phyloP scores from a whole-genome alignment of 2,113 vertebrate genomes.

The Oostethus manadensis region DNA sequence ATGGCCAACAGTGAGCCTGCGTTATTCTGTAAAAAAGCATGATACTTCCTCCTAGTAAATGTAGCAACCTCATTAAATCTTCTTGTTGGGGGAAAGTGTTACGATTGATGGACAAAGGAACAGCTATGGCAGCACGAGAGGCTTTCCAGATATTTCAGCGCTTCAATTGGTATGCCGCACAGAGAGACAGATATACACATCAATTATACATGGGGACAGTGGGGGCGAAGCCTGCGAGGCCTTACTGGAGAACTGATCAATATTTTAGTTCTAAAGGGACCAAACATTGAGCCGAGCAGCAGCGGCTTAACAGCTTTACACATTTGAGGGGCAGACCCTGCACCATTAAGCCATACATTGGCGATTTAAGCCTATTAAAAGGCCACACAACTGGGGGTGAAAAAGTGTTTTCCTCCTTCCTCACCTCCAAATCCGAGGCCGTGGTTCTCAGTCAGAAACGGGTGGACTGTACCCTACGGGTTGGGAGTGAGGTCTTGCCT shows the following conservation, averaged over 20 bases:
- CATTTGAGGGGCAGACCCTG: conserved; percentile 45
- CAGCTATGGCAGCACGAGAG: conserved; percentile 37
- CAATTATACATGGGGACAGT: conserved; percentile 58
- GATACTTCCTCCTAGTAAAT: conserved; percentile 32
- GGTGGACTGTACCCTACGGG: too few species aligned
- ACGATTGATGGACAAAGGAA: conserved; percentile 56
- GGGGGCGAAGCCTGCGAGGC: conserved; percentile 31
- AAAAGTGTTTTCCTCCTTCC: too few species aligned
- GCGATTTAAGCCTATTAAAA: conserved; percentile 25
- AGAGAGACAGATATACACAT: conserved; percentile 53
- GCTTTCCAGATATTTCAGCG: conserved; percentile 43
- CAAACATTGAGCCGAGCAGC: conserved; percentile 60
- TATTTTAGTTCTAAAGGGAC: conserved; percentile 63
- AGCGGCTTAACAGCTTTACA: conserved; percentile 67
- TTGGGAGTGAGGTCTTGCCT: too few species aligned
- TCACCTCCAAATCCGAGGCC: too few species aligned
- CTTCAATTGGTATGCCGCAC: conserved; percentile 44
- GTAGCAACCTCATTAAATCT: conserved; percentile 25
- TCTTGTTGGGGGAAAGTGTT: conserved; percentile 13
- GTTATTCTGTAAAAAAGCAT: conserved; percentile 19
- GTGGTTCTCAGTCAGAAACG: too few species aligned
- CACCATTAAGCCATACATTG: conserved; percentile 32
- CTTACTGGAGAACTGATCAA: conserved; percentile 60
- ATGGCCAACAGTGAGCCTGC: conserved; percentile 36
- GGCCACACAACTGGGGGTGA: conserved; percentile 29